phyloP scores from a whole-genome alignment of 2,888 invertebrate genomes.

The Sylvicola cinctus region DNA sequence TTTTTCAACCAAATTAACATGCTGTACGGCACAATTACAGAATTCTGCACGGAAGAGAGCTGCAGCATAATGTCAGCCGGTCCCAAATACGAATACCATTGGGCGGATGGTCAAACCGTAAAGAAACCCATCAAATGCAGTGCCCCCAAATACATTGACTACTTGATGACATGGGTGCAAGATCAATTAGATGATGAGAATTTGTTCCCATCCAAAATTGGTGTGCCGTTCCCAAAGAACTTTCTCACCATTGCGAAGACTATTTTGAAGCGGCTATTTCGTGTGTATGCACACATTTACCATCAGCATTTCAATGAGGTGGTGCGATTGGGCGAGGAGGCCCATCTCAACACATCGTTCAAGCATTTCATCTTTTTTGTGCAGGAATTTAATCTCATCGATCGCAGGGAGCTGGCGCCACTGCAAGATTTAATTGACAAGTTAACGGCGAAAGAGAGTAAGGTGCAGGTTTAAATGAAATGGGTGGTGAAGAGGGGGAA shows the following conservation, averaged over 20 bases:
- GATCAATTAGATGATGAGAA: conserved; percentile 98
- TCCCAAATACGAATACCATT: conserved; percentile 98
- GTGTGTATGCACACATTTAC: conserved; percentile 99
- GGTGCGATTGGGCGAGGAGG: conserved; percentile 93
- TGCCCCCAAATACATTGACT: conserved; percentile 97
- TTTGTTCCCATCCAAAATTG: conserved; percentile 95
- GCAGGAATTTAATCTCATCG: conserved; percentile 93
- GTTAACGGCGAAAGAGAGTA: too few relatives aligned
- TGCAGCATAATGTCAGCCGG: conserved; percentile 98
- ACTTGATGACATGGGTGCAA: conserved; percentile 99
- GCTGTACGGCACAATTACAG: conserved; percentile 98
- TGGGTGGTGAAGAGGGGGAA: too few relatives aligned
- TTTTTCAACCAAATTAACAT: conserved; percentile 99
- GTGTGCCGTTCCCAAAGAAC: conserved; percentile 96
- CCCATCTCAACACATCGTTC: conserved; percentile 97
- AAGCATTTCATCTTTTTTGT: conserved; percentile 94
- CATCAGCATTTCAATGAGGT: conserved; percentile 98
- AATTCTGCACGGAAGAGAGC: conserved; percentile 94
- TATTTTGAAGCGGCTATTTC: conserved; percentile 90
- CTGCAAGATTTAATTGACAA: conserved; percentile 94
- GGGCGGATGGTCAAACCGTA: conserved; percentile 96
- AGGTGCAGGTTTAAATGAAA: too few relatives aligned
- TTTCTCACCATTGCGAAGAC: conserved; percentile 94
- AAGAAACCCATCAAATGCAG: conserved; percentile 98
- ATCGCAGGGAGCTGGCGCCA: conserved; percentile 88